A percentile compares a stretch with the other conserved stretches of the same genome.
Evolutionary conservation across 2,888 invertebrate genomes (phyloP).

Genomic region (Agriotes lineatus): DNA sequence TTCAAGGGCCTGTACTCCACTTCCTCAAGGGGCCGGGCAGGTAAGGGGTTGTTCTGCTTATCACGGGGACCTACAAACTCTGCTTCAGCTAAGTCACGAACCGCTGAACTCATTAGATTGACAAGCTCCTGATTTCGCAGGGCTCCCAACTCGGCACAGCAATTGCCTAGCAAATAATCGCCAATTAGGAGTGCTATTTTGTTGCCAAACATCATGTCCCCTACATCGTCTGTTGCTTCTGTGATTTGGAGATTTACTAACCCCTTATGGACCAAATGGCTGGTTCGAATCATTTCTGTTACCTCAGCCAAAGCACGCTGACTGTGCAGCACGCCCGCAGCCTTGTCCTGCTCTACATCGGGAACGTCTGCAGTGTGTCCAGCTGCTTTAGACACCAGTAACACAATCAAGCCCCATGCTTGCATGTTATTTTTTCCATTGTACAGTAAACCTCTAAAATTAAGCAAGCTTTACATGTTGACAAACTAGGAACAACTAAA

Average conservation of each 20-base stretch:
- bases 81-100: constrained; percentile 91
- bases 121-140: constrained; percentile 86
- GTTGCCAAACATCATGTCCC: constrained; percentile 94
- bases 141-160: constrained; percentile 87
- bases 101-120: constrained; percentile 89
- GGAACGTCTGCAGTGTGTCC: constrained; percentile 85
- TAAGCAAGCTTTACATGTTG: neutral
- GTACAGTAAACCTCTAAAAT: constrained; percentile 83
- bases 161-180: constrained; percentile 91
- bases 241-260: constrained; percentile 84
- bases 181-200: constrained; percentile 93
- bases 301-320: constrained; percentile 92
- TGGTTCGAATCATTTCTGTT: constrained; percentile 96
- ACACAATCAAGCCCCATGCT: constrained; percentile 92
- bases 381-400: constrained; percentile 92
- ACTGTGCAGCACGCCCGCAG: constrained; percentile 86
- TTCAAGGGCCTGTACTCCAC: constrained; percentile 56
- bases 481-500: constrained; percentile 13
- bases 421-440: constrained; percentile 95
- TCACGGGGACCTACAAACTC: constrained; percentile 91
- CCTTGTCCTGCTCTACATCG: constrained; percentile 87
- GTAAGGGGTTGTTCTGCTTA: constrained; percentile 86
- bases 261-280: constrained; percentile 86
- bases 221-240: constrained; percentile 67
- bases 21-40: constrained; percentile 72